phyloP scores from a whole-genome alignment of 2,113 vertebrate species.

The Oreochromis niloticus region DNA sequence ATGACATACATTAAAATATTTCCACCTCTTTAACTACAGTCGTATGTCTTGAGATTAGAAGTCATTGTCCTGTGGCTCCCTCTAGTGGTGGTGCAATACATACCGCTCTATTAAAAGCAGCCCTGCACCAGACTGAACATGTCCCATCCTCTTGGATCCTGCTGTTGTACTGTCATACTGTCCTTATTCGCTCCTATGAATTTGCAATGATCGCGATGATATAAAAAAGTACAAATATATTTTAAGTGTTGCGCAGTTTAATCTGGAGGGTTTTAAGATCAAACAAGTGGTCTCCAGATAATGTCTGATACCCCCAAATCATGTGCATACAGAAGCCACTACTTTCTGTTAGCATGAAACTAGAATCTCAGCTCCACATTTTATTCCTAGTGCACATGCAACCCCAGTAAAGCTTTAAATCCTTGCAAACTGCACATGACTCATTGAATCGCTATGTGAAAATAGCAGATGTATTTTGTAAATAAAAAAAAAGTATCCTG shows the following conservation, averaged over 20 bases:
- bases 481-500: background rate
- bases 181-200: background rate
- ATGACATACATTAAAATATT: background rate
- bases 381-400: background rate
- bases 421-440: background rate
- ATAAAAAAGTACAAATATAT: background rate
- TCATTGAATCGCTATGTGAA: background rate
- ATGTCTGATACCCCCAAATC: background rate
- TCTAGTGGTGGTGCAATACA: conserved; percentile 7
- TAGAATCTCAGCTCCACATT: background rate
- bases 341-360: background rate
- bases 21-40: background rate
- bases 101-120: background rate
- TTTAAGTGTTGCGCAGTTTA: background rate
- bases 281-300: background rate
- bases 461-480: background rate
- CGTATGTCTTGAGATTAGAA: background rate
- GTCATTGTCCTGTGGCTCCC: conserved; percentile 8
- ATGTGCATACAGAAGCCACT: background rate
- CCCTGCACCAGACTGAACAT: background rate
- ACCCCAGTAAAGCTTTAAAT: background rate
- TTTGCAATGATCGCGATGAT: background rate
- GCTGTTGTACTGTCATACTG: background rate
- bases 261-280: background rate
- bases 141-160: background rate